Conservation (phyloP, 2,888 invertebrate genomes). For the Ormyrus labotus region DNA sequence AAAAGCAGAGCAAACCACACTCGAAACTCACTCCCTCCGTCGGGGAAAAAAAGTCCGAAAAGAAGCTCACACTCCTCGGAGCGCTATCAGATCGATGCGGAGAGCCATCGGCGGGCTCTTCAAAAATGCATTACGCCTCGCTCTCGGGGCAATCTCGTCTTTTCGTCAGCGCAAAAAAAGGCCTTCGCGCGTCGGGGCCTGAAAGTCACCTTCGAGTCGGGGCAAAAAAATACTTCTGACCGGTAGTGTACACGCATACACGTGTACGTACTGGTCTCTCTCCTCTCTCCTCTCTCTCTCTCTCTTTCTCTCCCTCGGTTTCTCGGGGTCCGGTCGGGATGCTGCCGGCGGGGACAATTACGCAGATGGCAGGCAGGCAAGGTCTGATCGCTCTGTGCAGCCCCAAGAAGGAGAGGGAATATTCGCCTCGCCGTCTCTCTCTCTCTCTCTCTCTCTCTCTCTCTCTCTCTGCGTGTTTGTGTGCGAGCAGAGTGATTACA, state of each 20-base stretch:
- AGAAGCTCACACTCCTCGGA: too few relatives aligned
- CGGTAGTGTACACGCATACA: constrained; percentile 38
- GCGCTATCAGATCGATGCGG: neutral
- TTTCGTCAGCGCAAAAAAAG: neutral
- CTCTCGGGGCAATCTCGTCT: neutral
- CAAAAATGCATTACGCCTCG: neutral
- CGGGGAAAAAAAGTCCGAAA: too few relatives aligned
- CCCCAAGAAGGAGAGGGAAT: neutral
- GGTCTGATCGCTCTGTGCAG: constrained; percentile 56
- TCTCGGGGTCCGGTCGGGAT: constrained; percentile 59
- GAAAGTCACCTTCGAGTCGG: neutral
- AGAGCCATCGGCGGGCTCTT: neutral
- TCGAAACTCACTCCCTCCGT: too few relatives aligned
- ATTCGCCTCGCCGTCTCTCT: constrained; percentile 1
- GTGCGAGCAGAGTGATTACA: constrained; percentile 72
- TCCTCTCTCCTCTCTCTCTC: neutral
- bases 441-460: neutral
- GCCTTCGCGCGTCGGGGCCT: neutral
- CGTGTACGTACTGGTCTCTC: neutral
- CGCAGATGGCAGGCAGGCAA: constrained; percentile 73
- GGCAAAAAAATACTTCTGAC: constrained; percentile 28
- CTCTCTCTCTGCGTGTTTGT: constrained; percentile 26
- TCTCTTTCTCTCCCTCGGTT: constrained; percentile 9
- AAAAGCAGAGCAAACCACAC: too few relatives aligned
- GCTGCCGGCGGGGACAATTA: constrained; percentile 76